These are phyloP conservation scores for Pseudomugil gertrudae DNA, from an alignment of 2,797 vertebrate genomes.

Conservation along the genomic window DNA sequence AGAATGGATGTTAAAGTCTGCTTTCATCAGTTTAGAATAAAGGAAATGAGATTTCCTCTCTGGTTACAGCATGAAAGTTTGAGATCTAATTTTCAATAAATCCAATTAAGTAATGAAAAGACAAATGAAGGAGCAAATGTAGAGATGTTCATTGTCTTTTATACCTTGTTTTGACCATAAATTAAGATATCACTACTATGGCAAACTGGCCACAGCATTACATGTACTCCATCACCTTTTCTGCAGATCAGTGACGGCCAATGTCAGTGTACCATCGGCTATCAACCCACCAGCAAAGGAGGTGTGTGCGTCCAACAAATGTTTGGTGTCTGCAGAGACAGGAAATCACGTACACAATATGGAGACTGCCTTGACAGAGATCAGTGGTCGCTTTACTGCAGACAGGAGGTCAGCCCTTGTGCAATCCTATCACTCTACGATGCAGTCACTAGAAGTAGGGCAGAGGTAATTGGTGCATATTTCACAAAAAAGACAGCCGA, in stretches of 20 bases:
- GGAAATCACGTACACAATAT: conserved; percentile 83
- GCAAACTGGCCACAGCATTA: conserved; percentile 6
- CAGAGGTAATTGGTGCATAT: conserved; percentile 36
- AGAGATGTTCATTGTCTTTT: not conserved
- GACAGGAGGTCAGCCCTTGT: conserved; percentile 80
- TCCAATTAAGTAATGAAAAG: not conserved
- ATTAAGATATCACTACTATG: conserved; percentile 5
- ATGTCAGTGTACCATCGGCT: conserved; percentile 85
- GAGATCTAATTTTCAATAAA: not conserved
- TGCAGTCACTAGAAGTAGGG: conserved; percentile 33
- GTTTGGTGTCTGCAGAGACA: conserved; percentile 81
- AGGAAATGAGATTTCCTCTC: conserved; percentile 41
- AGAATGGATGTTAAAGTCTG: conserved; percentile 27
- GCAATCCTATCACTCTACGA: conserved; percentile 13
- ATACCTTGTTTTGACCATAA: conserved; percentile 1
- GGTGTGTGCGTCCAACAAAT: conserved; percentile 73
- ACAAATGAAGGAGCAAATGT: not conserved
- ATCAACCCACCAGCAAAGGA: conserved; percentile 56
- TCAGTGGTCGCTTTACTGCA: conserved; percentile 87
- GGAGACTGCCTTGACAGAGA: conserved; percentile 84
- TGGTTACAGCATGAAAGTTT: not conserved
- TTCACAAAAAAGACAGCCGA: conserved; percentile 14
- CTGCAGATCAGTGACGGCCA: conserved; percentile 83
- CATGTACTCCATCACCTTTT: conserved; percentile 4
- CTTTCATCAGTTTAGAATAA: conserved; percentile 51